Conservation (phyloP, 1,140 invertebrate genomes). For the Hylyphantes graminicola region DNA sequence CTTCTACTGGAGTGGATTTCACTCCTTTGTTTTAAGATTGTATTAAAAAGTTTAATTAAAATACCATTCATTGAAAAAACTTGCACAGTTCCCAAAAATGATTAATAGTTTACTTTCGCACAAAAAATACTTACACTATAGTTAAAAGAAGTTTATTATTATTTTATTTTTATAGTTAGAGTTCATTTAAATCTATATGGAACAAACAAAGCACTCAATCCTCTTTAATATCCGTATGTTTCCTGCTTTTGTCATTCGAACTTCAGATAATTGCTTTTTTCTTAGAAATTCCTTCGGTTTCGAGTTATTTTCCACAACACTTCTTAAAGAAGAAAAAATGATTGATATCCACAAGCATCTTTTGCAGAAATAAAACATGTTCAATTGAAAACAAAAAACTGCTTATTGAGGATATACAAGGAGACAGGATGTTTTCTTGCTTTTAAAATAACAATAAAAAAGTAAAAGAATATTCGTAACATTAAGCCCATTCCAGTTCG, state of each 20-base stretch:
- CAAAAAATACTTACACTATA: too few species aligned
- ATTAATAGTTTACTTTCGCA: too few species aligned
- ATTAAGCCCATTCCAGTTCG: conserved; percentile 20
- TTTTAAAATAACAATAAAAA: background rate
- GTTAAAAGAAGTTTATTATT: too few species aligned
- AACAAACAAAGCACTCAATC: too few species aligned
- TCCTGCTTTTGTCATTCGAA: background rate
- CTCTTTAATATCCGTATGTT: background rate
- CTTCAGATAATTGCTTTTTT: background rate
- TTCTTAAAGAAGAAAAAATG: conserved; percentile 3
- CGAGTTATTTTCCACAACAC: background rate
- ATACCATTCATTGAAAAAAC: too few species aligned
- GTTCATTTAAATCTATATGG: too few species aligned
- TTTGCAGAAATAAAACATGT: background rate
- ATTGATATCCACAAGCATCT: background rate
- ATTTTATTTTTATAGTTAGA: too few species aligned
- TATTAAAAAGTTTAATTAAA: too few species aligned
- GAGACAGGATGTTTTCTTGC: conserved; percentile 21
- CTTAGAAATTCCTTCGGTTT: background rate
- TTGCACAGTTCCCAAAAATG: too few species aligned
- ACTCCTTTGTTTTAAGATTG: too few species aligned
- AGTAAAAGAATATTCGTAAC: background rate
- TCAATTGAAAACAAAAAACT: conserved; percentile 8
- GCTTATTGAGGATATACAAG: conserved; percentile 26
- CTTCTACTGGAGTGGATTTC: too few species aligned